Evolutionary conservation across 2,113 vertebrate species (phyloP).

Genomic region (Phyllostomus hastatus): DNA sequence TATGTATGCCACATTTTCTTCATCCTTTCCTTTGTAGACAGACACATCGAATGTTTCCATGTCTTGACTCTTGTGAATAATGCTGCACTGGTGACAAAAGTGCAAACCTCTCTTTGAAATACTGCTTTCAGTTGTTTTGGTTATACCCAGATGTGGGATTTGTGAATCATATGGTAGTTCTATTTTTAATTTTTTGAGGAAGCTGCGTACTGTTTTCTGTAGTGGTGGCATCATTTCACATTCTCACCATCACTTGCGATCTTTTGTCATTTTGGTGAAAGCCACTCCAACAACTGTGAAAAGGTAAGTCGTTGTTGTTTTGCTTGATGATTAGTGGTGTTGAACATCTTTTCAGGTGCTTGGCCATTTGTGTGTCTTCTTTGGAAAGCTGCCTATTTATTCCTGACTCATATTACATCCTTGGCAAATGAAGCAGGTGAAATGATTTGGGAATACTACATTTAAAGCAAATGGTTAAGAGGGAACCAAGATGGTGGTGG

Average conservation of each 20-base stretch:
- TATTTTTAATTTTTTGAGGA: neutral
- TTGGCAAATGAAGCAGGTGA: neutral
- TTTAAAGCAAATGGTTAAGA: neutral
- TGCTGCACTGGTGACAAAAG: neutral
- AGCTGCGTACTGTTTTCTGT: no score
- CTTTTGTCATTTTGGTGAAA: neutral
- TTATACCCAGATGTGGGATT: neutral
- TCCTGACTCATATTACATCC: neutral
- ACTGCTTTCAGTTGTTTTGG: neutral
- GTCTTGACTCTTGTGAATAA: no score
- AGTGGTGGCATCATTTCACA: no score
- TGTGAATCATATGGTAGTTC: neutral
- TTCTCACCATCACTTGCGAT: no score
- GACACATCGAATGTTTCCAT: neutral
- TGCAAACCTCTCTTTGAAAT: neutral
- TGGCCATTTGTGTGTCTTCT: neutral
- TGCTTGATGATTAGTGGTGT: neutral
- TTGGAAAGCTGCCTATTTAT: neutral
- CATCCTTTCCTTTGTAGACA: neutral
- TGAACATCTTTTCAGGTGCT: no score
- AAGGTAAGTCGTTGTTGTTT: no score
- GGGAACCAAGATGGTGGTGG: no score
- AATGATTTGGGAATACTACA: neutral
- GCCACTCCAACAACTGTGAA: neutral
- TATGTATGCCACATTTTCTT: neutral